Percentiles rank a stretch among this genome's conserved stretches.
Conservation (phyloP, 1,140 invertebrate genomes). For the Littorina saxatilis region DNA sequence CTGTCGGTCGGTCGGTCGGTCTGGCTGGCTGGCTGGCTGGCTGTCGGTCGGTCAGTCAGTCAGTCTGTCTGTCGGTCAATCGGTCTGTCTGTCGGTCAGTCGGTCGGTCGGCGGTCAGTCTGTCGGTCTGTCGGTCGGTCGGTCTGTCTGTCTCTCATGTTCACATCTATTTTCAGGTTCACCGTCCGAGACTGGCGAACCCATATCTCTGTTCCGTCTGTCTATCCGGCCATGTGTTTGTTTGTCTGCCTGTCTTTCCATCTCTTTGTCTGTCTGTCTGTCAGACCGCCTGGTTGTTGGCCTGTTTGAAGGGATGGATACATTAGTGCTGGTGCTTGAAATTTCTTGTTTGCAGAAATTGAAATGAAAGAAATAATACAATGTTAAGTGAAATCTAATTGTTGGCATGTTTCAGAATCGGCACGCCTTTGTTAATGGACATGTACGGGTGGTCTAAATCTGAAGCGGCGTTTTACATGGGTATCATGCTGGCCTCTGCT, state of each 20-base stretch:
- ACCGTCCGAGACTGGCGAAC: too few relatives aligned
- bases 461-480: conserved; percentile 88
- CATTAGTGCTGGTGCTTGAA: not conserved
- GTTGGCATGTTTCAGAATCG: conserved; percentile 81
- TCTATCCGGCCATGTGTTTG: not conserved
- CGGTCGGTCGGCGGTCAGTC: too few relatives aligned
- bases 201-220: not conserved
- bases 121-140: too few relatives aligned
- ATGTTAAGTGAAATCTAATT: too few relatives aligned
- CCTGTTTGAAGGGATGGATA: not conserved
- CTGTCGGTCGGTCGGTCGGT: too few relatives aligned
- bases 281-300: conserved; percentile 17
- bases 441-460: conserved; percentile 91
- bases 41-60: too few relatives aligned
- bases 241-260: not conserved
- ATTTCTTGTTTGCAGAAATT: too few relatives aligned
- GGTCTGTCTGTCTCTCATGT: not conserved
- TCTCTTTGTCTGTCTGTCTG: not conserved
- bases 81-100: too few relatives aligned
- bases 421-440: conserved; percentile 90
- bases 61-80: too few relatives aligned
- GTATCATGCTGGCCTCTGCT: conserved; percentile 86
- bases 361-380: too few relatives aligned
- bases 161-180: too few relatives aligned
- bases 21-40: too few relatives aligned